Evolutionary conservation across 1,140 invertebrate genomes (phyloP).

Genomic region (Tribolium castaneum): DNA sequence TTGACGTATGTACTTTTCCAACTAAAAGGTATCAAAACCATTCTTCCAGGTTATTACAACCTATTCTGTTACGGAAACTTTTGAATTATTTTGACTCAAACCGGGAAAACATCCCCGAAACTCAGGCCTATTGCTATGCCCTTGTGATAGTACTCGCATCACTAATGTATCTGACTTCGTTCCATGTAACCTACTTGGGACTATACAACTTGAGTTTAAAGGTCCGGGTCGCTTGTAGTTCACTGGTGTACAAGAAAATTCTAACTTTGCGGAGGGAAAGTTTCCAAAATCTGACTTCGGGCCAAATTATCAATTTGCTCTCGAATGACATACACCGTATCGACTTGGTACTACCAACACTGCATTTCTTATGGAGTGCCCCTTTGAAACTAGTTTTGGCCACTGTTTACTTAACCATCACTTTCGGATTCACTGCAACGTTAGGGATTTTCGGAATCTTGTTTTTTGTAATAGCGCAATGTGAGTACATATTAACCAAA

Average conservation of each 20-base stretch:
- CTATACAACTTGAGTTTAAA: slow-evolving; percentile 71
- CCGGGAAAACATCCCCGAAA: not conserved
- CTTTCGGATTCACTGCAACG: not conserved
- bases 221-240: slow-evolving; percentile 79
- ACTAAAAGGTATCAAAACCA: not conserved
- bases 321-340: slow-evolving; percentile 84
- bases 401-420: not conserved
- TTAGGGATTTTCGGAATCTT: not conserved
- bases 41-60: not conserved
- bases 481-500: not conserved
- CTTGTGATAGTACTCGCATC: not conserved
- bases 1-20: not conserved
- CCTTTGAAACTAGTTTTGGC: not conserved
- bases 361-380: slow-evolving; percentile 69
- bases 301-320: slow-evolving; percentile 86
- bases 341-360: slow-evolving; percentile 72
- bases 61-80: not conserved
- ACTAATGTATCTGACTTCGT: not conserved
- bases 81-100: not conserved
- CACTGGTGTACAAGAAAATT: slow-evolving; percentile 84
- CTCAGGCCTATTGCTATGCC: not conserved
- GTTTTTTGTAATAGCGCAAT: not conserved
- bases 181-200: not conserved
- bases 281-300: slow-evolving; percentile 79
- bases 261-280: slow-evolving; percentile 71